These are phyloP conservation scores for Crocodylus rhombifer DNA, from an alignment of 2,797 vertebrate genomes.

Conservation along the genomic window DNA sequence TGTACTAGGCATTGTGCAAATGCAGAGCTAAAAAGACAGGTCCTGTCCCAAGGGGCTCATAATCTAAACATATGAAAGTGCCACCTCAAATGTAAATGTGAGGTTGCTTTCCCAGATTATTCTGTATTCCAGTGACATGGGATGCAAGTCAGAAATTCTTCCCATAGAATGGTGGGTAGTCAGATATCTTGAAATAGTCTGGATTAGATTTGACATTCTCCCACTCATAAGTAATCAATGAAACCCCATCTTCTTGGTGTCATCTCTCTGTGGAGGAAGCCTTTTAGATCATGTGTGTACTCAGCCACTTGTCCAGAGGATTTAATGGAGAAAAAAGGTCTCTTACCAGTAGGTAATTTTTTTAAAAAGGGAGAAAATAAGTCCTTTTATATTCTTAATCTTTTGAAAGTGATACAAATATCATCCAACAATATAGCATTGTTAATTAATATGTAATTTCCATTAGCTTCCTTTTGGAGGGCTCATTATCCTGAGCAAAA, in stretches of 20 bases:
- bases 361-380: conserved; percentile 9
- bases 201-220: not conserved
- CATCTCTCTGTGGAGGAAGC: not conserved
- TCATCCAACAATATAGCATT: conserved; percentile 4
- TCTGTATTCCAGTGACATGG: not conserved
- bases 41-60: not conserved
- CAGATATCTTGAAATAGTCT: not conserved
- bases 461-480: conserved; percentile 55
- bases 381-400: not conserved
- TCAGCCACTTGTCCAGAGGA: not conserved
- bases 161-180: not conserved
- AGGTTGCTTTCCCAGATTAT: not conserved
- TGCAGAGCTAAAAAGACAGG: rapidly evolving
- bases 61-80: not conserved
- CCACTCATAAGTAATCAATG: not conserved
- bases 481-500: conserved; percentile 56
- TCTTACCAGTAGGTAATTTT: not conserved
- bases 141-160: conserved; percentile 13
- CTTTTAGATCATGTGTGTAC: not conserved
- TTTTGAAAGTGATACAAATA: conserved; percentile 41
- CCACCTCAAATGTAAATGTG: not conserved
- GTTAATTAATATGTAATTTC: conserved; percentile 65
- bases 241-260: not conserved
- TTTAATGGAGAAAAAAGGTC: not conserved
- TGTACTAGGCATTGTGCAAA: rapidly evolving